Evolutionary conservation across 2,113 vertebrate species (phyloP), one percentile per base, ranked within the genome.

Genomic region (Empidonax alnorum): DNA sequence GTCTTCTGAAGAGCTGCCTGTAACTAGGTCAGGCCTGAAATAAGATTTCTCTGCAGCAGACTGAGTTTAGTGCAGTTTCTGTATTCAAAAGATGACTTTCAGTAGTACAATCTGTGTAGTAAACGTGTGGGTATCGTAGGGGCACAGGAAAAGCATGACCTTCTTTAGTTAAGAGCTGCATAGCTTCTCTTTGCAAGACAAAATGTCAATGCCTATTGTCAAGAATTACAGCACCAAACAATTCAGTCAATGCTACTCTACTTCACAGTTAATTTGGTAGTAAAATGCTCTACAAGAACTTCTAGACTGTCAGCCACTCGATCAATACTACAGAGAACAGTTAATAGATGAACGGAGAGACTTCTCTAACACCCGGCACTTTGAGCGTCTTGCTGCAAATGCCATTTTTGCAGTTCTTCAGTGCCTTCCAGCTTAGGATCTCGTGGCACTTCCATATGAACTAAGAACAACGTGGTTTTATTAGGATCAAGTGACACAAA

Each of bases 241-340:
- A 66, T 93, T 96, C 90, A 97, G 96, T 96, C 95, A 95, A 95
- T 96, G 93, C 94, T 94, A 96, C 93, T 85, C 95, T 95, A 93
- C 84, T 97, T 96, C 95, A 97, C 97, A 97, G 95, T 96, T 95
- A 86, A 87, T 94, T 95, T 95, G 95, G 96, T 95, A 96, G 87
- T 94, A 95, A 94, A 96, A 95, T 53, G 78, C 50, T 94, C 89
- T 89, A 94, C 79, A 89, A 65, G 84, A 93, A 96, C 62, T 75
- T 85, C 83, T 87, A 96, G 89, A 75, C 94, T 63, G 71, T 84
- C 93, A 91, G 92, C 95, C 88, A 94, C 77, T 86, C 47, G 52
- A 90, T 83, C 83, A 96, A 61, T 50, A 83, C 79, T 87, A 95
- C 74, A 87, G 83, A 50, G 88, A 93, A 84, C 23, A 90, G 74